Conservation (phyloP, 1,140 invertebrate species). For the Sipha flava region DNA sequence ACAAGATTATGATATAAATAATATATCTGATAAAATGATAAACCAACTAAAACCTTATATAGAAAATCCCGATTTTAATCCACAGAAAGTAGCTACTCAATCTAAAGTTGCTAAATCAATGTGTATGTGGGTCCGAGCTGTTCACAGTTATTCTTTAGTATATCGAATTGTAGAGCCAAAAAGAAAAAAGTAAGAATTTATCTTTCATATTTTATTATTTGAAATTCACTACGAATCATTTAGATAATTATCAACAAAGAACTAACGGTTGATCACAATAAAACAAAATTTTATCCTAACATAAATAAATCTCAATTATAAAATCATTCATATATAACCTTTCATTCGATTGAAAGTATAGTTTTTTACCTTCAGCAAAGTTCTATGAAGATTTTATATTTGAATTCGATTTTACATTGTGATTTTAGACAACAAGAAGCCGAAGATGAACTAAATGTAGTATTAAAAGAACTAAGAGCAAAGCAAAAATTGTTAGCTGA, state of each 20-base stretch:
- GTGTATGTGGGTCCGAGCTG: slow-evolving; percentile 82
- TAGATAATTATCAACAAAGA: too few relatives aligned
- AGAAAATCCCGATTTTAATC: slow-evolving; percentile 64
- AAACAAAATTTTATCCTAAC: too few relatives aligned
- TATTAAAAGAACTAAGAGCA: slow-evolving; percentile 62
- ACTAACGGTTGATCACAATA: too few relatives aligned
- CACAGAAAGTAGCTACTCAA: slow-evolving; percentile 58
- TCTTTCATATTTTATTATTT: slow-evolving; percentile 39
- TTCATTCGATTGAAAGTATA: too few relatives aligned
- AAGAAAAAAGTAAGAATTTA: slow-evolving; percentile 65
- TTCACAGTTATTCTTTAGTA: slow-evolving; percentile 76
- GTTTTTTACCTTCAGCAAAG: too few relatives aligned
- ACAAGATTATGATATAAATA: slow-evolving; percentile 79
- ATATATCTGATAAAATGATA: slow-evolving; percentile 66
- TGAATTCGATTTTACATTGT: too few relatives aligned
- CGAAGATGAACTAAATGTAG: slow-evolving; percentile 60
- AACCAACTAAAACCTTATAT: slow-evolving; percentile 78
- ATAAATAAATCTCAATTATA: too few relatives aligned
- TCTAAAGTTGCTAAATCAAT: slow-evolving; percentile 81
- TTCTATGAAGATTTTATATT: too few relatives aligned
- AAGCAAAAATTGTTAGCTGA: slow-evolving; percentile 71
- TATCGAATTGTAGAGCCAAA: slow-evolving; percentile 79
- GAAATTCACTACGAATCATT: too few relatives aligned
- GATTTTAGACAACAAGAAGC: slow-evolving; percentile 47
- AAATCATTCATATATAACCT: too few relatives aligned